Evolutionary conservation across 1,140 invertebrate species (phyloP).

Genomic region (Drosophila quadrilineata): DNA sequence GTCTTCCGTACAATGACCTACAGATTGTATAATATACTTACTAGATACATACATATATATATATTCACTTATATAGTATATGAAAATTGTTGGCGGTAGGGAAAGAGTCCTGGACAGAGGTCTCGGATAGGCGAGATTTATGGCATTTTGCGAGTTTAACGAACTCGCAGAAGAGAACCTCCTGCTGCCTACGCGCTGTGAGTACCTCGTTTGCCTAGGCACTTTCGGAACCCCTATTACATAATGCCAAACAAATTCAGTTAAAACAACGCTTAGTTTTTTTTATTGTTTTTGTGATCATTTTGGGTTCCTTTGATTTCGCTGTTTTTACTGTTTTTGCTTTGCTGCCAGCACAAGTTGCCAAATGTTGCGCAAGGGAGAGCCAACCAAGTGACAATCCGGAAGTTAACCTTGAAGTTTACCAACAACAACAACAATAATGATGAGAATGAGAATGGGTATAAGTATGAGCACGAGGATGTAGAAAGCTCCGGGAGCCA

Average conservation of each 20-base stretch:
- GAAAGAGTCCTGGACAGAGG: constrained; percentile 20
- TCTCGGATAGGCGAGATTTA: constrained; percentile 48
- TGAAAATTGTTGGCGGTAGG: not conserved
- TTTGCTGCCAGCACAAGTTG: constrained; percentile 42
- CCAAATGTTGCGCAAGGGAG: constrained; percentile 33
- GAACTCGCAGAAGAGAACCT: constrained; percentile 36
- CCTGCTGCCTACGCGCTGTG: constrained; percentile 2
- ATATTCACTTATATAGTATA: not conserved
- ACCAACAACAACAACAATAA: constrained; percentile 31
- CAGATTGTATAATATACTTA: not conserved
- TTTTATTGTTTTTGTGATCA: too few species aligned
- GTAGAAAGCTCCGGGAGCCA: not conserved
- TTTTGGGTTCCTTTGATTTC: too few species aligned
- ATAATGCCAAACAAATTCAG: constrained; percentile 34
- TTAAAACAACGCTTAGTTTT: constrained; percentile 3
- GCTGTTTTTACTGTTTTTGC: constrained; percentile 11
- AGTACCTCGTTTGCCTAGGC: not conserved
- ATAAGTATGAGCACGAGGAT: constrained; percentile 10
- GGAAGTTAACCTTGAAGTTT: constrained; percentile 74
- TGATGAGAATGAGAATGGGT: too few species aligned
- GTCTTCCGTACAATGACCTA: constrained; percentile 19
- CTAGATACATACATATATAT: too few species aligned
- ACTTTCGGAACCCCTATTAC: constrained; percentile 29
- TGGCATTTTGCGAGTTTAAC: constrained; percentile 56
- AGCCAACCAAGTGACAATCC: constrained; percentile 27